Evolutionary conservation across 2,797 vertebrate genomes (phyloP), one percentile per base, ranked within the genome.

Genomic region (Fundulus diaphanus): DNA sequence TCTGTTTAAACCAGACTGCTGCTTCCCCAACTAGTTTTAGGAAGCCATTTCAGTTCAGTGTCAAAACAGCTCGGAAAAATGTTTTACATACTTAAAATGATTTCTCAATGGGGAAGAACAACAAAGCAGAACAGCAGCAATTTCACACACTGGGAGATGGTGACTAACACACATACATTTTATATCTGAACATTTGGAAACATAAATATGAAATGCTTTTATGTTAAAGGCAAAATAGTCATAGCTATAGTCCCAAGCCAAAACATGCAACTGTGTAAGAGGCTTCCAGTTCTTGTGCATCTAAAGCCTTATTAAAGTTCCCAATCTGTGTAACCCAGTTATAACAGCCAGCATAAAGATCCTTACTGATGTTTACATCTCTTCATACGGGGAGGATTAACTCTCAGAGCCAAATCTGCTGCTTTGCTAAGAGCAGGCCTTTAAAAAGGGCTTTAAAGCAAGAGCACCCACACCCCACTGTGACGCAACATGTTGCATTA

Each of bases 401-500:
- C 82, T 87, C 85, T 85, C 82, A 86, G 81, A 87, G 88, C 86
- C 87, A 90, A 92, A 91, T 90, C 90, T 86, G 90, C 88, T 91
- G 75, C 86, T 89, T 87, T 90, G 87, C 88, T 80, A 86, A 91
- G 89, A 93, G 71, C 76, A 88, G 90, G 85, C 87, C 87, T 91
- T 90, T 92, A 88, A 92, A 91, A 79, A 42, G 74, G 87, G 83
- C 80, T 90, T 92, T 92, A 89, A 86, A 91, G 52, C 85, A 73
- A 82, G 74, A 16, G 82, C 83, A 85, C 89, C 85, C 90, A 90
- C 92, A 91, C 89, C 91, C 90, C 84, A 75, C 90, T 89, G 92
- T 94, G 93, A 94, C 93, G 93, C 92, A 94, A 94, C 91, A 91
- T 90, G 92, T 92, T 92, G 87, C 89, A 90, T 83, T 90, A 71